phyloP scores from a whole-genome alignment of 35 echinoderm and acorn worm species.

The Patiria miniata region DNA sequence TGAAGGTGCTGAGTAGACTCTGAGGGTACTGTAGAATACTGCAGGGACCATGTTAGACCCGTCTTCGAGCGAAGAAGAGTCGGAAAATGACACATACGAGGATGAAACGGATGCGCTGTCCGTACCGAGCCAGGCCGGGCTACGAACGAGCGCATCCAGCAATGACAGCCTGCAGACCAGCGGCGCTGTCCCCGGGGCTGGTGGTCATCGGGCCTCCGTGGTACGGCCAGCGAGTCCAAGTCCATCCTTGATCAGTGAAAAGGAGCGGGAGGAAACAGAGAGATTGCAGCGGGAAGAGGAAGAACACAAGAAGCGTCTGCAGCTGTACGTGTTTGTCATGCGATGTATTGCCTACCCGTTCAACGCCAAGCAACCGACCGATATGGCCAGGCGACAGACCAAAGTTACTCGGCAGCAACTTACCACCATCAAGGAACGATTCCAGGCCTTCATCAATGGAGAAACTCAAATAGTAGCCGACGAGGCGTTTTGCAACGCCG shows the following conservation, averaged over 20 bases:
- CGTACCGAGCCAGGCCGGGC: slow-evolving; percentile 76
- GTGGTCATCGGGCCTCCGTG: slow-evolving; percentile 55
- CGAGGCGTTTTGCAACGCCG: slow-evolving; percentile 98
- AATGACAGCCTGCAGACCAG: slow-evolving; percentile 78
- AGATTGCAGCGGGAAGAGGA: slow-evolving; percentile 89
- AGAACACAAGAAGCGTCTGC: slow-evolving; percentile 93
- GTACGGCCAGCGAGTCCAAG: slow-evolving; percentile 84
- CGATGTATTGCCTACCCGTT: slow-evolving; percentile 99
- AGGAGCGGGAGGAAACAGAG: slow-evolving; percentile 75
- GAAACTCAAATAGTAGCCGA: slow-evolving; percentile 98
- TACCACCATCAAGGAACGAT: slow-evolving; percentile 94
- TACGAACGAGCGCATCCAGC: slow-evolving; percentile 68
- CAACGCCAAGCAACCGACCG: slow-evolving; percentile 98
- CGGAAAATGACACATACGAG: slow-evolving; percentile 84
- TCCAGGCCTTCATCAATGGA: slow-evolving; percentile 95
- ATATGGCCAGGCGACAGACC: slow-evolving; percentile 93
- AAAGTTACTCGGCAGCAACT: slow-evolving; percentile 89
- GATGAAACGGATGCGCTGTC: slow-evolving; percentile 80
- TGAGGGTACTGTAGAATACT: neutral
- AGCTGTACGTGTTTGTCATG: slow-evolving; percentile 97
- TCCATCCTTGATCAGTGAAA: slow-evolving; percentile 87
- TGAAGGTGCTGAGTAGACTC: neutral
- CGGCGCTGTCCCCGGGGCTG: slow-evolving; percentile 46
- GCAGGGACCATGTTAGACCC: slow-evolving; percentile 82
- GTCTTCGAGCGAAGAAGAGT: slow-evolving; percentile 89